Conservation (phyloP, 2,113 vertebrate species). For the Rhynchomys soricoides region DNA sequence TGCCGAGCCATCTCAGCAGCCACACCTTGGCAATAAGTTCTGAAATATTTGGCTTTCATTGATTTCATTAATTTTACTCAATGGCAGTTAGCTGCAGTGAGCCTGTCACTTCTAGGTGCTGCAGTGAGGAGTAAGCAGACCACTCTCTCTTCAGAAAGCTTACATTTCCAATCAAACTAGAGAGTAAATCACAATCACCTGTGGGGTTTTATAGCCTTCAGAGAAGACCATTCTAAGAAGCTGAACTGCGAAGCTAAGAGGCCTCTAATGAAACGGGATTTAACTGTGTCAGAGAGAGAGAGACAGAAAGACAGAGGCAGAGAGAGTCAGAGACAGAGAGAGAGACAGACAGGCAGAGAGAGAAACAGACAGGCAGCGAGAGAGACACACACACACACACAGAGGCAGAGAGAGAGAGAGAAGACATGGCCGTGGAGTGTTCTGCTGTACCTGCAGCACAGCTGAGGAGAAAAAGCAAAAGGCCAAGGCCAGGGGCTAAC, state of each 20-base stretch:
- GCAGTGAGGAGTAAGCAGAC: slow-evolving; percentile 31
- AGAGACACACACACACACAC: no score
- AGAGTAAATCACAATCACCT: neutral
- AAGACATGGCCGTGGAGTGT: neutral
- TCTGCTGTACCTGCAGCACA: neutral
- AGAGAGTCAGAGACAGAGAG: no score
- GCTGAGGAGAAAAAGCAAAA: neutral
- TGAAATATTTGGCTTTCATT: slow-evolving; percentile 37
- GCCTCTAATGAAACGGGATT: slow-evolving; percentile 9
- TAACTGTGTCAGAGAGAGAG: neutral
- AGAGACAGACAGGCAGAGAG: no score
- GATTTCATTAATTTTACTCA: slow-evolving; percentile 50
- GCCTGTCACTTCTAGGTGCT: neutral
- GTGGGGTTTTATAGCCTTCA: neutral
- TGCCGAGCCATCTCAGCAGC: no score
- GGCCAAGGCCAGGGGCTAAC: neutral
- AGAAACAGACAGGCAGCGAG: no score
- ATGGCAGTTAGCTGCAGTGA: neutral
- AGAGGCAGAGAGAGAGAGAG: no score
- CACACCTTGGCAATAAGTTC: neutral
- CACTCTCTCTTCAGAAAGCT: slow-evolving; percentile 5
- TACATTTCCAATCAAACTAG: slow-evolving; percentile 20
- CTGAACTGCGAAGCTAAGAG: neutral
- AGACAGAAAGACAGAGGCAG: no score
- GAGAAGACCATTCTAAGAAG: neutral